phyloP scores from a whole-genome alignment of 2,888 invertebrate species.

The Ichneumoninae sp. region DNA sequence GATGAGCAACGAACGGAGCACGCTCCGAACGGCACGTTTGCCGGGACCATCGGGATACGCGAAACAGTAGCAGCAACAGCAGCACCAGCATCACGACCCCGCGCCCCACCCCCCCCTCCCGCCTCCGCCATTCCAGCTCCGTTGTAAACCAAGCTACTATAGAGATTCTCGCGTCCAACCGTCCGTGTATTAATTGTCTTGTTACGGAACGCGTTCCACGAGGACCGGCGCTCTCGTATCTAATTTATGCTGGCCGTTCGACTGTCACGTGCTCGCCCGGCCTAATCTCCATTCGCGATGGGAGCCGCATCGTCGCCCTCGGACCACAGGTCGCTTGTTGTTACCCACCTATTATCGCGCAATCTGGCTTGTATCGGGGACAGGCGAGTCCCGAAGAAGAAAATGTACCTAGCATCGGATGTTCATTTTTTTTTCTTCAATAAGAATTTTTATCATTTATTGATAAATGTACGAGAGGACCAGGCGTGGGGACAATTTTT shows the following conservation, averaged over 20 bases:
- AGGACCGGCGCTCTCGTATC: constrained; percentile 50
- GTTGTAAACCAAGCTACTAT: constrained; percentile 39
- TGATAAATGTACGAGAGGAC: too few species aligned
- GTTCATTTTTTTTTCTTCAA: too few species aligned
- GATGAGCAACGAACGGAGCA: constrained; percentile 18
- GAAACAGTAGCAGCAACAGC: constrained; percentile 28
- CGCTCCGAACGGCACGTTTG: constrained; percentile 52
- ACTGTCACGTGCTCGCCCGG: constrained; percentile 67
- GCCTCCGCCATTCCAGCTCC: constrained; percentile 43
- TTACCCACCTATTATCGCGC: constrained; percentile 22
- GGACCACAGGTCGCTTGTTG: constrained; percentile 10
- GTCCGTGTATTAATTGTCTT: constrained; percentile 81
- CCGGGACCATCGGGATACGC: constrained; percentile 58
- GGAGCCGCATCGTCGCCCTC: constrained; percentile 21
- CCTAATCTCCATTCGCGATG: constrained; percentile 66
- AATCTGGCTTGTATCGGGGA: constrained; percentile 9
- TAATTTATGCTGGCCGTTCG: constrained; percentile 69
- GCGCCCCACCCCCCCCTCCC: constrained; percentile 42
- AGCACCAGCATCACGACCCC: constrained; percentile 21
- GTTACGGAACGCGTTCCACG: constrained; percentile 77
- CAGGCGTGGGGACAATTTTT: too few species aligned
- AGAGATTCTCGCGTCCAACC: constrained; percentile 67
- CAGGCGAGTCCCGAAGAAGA: neutral
- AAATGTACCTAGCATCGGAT: neutral
- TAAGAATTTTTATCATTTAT: too few species aligned